These are phyloP conservation scores for Lanistes nyassanus DNA, from an alignment of 1,140 invertebrate species.

Conservation along the genomic window DNA sequence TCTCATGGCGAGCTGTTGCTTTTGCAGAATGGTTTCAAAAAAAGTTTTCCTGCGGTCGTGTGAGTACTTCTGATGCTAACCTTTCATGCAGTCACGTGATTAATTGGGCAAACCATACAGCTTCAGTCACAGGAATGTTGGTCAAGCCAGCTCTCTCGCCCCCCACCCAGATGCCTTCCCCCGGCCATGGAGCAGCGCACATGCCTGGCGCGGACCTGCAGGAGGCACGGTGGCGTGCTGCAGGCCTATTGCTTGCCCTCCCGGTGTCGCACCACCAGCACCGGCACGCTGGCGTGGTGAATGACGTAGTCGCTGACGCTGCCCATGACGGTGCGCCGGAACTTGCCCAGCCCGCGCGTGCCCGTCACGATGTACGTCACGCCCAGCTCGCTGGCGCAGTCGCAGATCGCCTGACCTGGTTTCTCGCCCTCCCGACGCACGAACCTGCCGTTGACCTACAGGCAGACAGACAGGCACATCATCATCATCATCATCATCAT, in stretches of 20 bases:
- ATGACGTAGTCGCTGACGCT: slow-evolving; percentile 37
- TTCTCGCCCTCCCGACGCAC: slow-evolving; percentile 16
- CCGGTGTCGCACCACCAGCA: slow-evolving; percentile 28
- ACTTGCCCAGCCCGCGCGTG: slow-evolving; percentile 32
- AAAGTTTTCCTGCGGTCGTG: not conserved
- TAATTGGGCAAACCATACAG: no score
- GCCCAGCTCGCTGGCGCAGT: slow-evolving; percentile 18
- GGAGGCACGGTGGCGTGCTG: not conserved
- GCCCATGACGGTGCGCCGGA: slow-evolving; percentile 32
- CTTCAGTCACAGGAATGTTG: no score
- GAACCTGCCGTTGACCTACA: slow-evolving; percentile 18
- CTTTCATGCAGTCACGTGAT: not conserved
- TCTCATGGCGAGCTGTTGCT: no score
- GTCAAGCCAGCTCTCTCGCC: no score
- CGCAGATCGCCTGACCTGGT: slow-evolving; percentile 24
- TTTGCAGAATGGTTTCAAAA: not conserved
- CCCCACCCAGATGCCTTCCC: no score
- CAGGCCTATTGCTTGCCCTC: slow-evolving; percentile 8
- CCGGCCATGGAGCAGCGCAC: no score
- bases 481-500: no score
- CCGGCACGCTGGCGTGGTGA: slow-evolving; percentile 36
- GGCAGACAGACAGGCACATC: not conserved
- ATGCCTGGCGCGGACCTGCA: no score
- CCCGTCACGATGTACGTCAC: slow-evolving; percentile 29
- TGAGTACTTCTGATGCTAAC: not conserved